phyloP scores from a whole-genome alignment of 1,140 invertebrate genomes.

The Spodoptera frugiperda region DNA sequence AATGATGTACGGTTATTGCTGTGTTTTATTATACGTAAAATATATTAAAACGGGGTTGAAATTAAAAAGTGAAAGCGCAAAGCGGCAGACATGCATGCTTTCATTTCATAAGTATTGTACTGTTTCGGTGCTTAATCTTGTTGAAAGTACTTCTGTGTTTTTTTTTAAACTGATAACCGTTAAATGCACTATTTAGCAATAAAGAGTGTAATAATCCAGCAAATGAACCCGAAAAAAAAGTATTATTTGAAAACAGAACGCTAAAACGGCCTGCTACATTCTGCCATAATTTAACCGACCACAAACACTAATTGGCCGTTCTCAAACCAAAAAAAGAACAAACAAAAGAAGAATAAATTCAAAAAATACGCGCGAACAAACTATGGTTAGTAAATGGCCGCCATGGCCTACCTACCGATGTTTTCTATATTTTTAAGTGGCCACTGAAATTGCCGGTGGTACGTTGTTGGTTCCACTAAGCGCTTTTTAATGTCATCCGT shows the following conservation, averaged over 20 bases:
- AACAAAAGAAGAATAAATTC: background rate
- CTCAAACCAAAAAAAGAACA: background rate
- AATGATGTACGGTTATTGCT: constrained; percentile 45
- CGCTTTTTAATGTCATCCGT: constrained; percentile 65
- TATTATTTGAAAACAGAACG: no score
- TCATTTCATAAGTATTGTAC: background rate
- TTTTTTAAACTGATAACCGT: no score
- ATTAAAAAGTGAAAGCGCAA: constrained; percentile 30
- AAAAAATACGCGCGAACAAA: constrained; percentile 7
- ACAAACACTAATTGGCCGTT: background rate
- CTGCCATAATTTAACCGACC: background rate
- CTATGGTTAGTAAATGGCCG: constrained; percentile 14
- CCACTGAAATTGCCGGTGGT: constrained; percentile 53
- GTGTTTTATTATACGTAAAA: constrained; percentile 46
- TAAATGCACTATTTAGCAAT: no score
- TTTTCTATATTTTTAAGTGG: constrained; percentile 56
- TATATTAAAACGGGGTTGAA: constrained; percentile 34
- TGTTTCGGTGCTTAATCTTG: no score
- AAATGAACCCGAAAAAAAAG: no score
- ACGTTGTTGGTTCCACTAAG: constrained; percentile 55
- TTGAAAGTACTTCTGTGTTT: no score
- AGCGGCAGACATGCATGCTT: background rate
- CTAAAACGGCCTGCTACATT: no score
- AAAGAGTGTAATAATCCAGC: no score
- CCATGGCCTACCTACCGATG: background rate